Conservation (phyloP, 1,140 invertebrate species). For the Linepithema humile region DNA sequence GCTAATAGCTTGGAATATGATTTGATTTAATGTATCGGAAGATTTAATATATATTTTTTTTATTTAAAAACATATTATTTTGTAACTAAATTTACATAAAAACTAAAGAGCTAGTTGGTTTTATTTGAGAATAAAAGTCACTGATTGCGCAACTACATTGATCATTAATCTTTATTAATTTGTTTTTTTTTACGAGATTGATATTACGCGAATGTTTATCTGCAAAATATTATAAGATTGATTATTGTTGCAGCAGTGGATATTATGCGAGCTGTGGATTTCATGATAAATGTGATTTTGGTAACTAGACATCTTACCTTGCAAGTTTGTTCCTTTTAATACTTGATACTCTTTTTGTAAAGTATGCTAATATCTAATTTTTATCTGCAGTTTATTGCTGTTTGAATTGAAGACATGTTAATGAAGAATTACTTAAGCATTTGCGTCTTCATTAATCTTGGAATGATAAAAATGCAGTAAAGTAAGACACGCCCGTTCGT, state of each 20-base stretch:
- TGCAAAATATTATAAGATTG: constrained; percentile 81
- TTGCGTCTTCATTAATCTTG: neutral
- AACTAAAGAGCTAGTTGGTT: constrained; percentile 1
- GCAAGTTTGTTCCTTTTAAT: neutral
- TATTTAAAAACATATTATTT: constrained; percentile 65
- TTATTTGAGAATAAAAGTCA: constrained; percentile 5
- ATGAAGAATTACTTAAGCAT: neutral
- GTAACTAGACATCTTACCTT: constrained; percentile 40
- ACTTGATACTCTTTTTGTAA: neutral
- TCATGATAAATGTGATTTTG: constrained; percentile 72
- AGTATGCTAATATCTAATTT: neutral
- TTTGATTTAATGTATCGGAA: constrained; percentile 51
- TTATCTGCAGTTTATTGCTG: neutral
- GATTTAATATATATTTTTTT: constrained; percentile 75
- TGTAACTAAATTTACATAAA: constrained; percentile 62
- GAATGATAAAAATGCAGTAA: constrained; percentile 12
- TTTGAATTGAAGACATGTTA: neutral
- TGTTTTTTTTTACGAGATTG: constrained; percentile 73
- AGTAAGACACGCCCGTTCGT: constrained; percentile 7
- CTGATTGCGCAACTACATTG: neutral
- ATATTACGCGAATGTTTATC: constrained; percentile 80
- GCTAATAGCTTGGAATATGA: constrained; percentile 78
- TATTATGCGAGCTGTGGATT: constrained; percentile 72
- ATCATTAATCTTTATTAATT: constrained; percentile 45
- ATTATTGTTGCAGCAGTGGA: constrained; percentile 77